Evolutionary conservation across 1,140 invertebrate species (phyloP).

Genomic region (Tachypleus tridentatus): DNA sequence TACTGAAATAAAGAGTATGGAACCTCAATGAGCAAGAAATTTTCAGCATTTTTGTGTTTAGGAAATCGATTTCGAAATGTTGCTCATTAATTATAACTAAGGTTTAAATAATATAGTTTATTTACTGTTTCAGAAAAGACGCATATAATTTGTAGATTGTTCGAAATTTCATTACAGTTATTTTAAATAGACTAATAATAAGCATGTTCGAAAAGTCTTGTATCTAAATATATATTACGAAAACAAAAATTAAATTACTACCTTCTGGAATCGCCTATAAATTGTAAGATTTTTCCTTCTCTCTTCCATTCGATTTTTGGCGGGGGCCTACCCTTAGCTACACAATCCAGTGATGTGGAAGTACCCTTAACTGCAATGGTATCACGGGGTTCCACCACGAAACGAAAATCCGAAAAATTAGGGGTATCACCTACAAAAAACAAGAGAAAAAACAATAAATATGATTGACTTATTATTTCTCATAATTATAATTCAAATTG

Average conservation of each 20-base stretch:
- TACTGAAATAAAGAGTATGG: not conserved
- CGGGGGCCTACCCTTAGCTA: constrained; percentile 26
- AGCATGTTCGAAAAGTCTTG: not conserved
- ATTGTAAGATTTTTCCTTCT: constrained; percentile 28
- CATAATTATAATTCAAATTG: too few species aligned
- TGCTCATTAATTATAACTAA: not conserved
- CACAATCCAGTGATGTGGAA: constrained; percentile 34
- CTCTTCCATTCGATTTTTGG: constrained; percentile 34
- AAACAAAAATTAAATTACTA: constrained; percentile 10
- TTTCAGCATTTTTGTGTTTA: not conserved
- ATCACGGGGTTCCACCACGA: constrained; percentile 34
- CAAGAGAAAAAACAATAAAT: too few species aligned
- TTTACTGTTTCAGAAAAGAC: not conserved
- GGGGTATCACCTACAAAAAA: constrained; percentile 3
- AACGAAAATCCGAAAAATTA: constrained; percentile 30
- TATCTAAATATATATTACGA: not conserved
- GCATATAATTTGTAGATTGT: not conserved
- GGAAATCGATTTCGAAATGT: not conserved
- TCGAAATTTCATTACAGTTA: not conserved
- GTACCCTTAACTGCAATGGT: constrained; percentile 30
- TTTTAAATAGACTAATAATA: not conserved
- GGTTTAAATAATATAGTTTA: not conserved
- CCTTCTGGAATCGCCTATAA: constrained; percentile 29
- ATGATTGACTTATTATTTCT: too few species aligned
- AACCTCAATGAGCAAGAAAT: not conserved